Percentiles rank a stretch among this genome's conserved stretches.
phyloP scores from a whole-genome alignment of 2,797 vertebrate genomes.

The Cryptoprocta ferox region DNA sequence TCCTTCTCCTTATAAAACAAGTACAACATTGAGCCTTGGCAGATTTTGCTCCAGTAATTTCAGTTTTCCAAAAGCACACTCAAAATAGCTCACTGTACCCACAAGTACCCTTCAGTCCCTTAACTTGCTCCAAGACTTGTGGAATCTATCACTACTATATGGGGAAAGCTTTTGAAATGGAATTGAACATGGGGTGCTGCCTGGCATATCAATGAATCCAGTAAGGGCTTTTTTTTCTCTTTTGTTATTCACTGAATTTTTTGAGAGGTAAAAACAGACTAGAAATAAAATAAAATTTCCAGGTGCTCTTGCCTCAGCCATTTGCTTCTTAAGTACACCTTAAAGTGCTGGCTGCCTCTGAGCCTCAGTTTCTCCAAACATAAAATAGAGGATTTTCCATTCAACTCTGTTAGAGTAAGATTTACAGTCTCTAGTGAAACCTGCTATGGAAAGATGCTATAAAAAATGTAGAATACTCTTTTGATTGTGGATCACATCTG shows the following conservation, averaged over 20 bases:
- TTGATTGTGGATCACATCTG: conserved; percentile 66
- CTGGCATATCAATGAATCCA: conserved; percentile 54
- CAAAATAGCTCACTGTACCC: conserved; percentile 66
- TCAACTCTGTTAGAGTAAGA: conserved; percentile 26
- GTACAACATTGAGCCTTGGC: conserved; percentile 42
- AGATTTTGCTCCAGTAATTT: conserved; percentile 66
- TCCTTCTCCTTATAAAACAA: conserved; percentile 67
- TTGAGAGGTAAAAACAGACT: conserved; percentile 20
- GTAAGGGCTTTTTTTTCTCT: neutral
- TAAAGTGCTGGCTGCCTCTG: neutral
- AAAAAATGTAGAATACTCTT: conserved; percentile 58
- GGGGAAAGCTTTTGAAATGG: conserved; percentile 49
- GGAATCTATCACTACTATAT: conserved; percentile 33
- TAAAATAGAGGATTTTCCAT: conserved; percentile 51
- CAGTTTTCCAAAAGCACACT: conserved; percentile 54
- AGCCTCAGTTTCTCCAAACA: conserved; percentile 68
- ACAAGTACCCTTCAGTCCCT: conserved; percentile 54
- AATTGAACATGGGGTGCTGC: conserved; percentile 42
- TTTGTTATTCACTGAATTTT: neutral
- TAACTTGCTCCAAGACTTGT: conserved; percentile 61
- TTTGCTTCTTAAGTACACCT: neutral
- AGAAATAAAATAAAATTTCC: conserved; percentile 47
- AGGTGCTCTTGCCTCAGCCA: neutral
- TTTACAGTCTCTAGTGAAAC: conserved; percentile 49
- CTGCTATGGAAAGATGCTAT: conserved; percentile 62